Conservation (phyloP, 2,113 vertebrate species). For the Kobus ellipsiprymnus region DNA sequence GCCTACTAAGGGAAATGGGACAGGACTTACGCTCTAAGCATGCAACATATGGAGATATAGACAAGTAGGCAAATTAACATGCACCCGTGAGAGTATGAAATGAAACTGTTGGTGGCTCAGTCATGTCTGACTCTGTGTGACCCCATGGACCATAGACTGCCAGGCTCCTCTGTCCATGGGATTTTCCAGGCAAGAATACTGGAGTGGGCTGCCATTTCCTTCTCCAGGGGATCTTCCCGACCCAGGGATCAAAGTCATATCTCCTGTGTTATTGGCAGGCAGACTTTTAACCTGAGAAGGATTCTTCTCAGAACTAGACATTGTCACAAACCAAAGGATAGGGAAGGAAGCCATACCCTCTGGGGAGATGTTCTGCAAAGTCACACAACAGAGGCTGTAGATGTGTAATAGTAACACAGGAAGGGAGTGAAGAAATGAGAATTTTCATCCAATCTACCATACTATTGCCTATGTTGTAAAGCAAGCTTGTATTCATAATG, state of each 20-base stretch:
- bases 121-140: neutral
- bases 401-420: neutral
- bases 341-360: neutral
- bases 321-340: neutral
- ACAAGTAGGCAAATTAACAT: neutral
- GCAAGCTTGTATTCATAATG: neutral
- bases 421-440: neutral
- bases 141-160: rapidly evolving
- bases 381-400: neutral
- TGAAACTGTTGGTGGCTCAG: neutral
- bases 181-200: neutral
- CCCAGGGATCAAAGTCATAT: neutral
- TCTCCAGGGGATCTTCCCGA: neutral
- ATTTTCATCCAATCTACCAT: neutral
- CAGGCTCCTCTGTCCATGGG: neutral
- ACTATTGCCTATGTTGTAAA: neutral
- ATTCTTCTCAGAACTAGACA: neutral
- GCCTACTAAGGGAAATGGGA: neutral
- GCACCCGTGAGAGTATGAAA: neutral
- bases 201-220: neutral
- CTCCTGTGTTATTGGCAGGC: neutral
- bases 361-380: neutral
- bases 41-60: neutral
- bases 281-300: neutral
- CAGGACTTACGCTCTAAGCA: neutral